These are phyloP conservation scores for Ceratitis capitata DNA, from an alignment of 1,140 invertebrate species.

Conservation along the genomic window DNA sequence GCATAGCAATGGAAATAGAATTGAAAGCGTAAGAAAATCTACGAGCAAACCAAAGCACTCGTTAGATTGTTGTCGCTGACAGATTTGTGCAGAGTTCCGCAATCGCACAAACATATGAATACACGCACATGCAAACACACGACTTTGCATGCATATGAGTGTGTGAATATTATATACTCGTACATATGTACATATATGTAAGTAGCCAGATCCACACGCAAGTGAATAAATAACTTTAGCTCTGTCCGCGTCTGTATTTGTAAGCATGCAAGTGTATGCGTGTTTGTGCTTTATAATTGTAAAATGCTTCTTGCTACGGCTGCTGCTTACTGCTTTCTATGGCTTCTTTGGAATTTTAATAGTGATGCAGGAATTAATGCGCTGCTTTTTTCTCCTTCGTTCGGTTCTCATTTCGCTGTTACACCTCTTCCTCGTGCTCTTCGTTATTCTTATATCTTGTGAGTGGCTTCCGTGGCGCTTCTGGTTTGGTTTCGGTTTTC, in stretches of 20 bases:
- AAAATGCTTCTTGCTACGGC: neutral
- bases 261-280: neutral
- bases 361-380: neutral
- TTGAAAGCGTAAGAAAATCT: neutral
- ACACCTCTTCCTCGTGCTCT: neutral
- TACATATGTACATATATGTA: too few relatives aligned
- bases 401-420: neutral
- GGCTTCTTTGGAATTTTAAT: constrained; percentile 29
- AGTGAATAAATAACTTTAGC: too few relatives aligned
- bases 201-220: too few relatives aligned
- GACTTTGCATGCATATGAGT: too few relatives aligned
- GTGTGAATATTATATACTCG: too few relatives aligned
- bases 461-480: neutral
- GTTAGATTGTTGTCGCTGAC: neutral
- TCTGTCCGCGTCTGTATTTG: too few relatives aligned
- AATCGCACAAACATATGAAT: neutral
- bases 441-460: neutral
- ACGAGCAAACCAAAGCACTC: neutral
- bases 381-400: neutral
- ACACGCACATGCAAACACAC: neutral
- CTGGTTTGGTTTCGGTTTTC: neutral
- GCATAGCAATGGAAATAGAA: neutral
- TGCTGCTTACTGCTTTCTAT: constrained; percentile 6
- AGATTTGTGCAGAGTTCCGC: neutral
- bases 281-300: neutral